A percentile compares a stretch with the other conserved stretches of the same genome.
phyloP scores from a whole-genome alignment of 2,797 vertebrate species.

The Triplophysa bombifrons region DNA sequence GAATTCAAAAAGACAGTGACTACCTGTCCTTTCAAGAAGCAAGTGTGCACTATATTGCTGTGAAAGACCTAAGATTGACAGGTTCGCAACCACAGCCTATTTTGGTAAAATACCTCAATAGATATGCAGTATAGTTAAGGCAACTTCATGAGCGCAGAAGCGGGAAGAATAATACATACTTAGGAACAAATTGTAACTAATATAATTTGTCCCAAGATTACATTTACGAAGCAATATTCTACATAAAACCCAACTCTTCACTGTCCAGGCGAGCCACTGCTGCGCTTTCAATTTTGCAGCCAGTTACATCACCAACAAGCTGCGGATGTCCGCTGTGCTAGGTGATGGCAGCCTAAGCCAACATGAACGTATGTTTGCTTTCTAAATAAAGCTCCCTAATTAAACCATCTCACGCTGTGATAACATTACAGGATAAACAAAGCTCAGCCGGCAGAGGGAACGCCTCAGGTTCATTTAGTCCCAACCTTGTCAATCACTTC shows the following conservation, averaged over 20 bases:
- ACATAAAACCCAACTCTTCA: neutral
- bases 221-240: neutral
- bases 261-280: neutral
- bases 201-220: neutral
- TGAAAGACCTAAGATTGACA: neutral
- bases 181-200: neutral
- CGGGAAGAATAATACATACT: neutral
- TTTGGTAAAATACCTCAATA: neutral
- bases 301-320: constrained; percentile 59
- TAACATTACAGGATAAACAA: constrained; percentile 78
- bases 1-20: constrained; percentile 1
- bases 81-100: neutral
- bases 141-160: neutral
- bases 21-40: constrained; percentile 9
- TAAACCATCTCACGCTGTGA: constrained; percentile 75
- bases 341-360: constrained; percentile 73
- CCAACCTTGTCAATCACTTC: constrained; percentile 46
- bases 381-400: constrained; percentile 82
- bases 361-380: constrained; percentile 76
- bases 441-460: constrained; percentile 67
- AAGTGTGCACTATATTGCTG: neutral
- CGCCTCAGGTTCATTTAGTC: constrained; percentile 66
- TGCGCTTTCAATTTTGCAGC: constrained; percentile 44
- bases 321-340: constrained; percentile 61
- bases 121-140: neutral